Base-by-base conservation (phyloP, 2,113 vertebrate species). In the Peromyscus polionotus region DNA sequence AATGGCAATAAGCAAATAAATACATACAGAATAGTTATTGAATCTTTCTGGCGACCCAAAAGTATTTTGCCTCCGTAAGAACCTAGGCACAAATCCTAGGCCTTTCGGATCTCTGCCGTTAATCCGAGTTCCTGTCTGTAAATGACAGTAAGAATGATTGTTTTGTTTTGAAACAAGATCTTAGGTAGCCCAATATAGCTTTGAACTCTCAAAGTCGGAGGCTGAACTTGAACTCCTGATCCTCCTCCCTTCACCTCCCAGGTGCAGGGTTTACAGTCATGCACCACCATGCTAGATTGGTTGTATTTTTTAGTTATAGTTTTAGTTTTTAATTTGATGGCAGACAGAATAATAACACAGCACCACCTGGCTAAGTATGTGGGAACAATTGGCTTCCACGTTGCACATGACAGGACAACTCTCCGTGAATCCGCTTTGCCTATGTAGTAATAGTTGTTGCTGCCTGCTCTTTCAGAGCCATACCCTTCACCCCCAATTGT, bases 401-500 rank as follows among this genome's bases (percentile, higher is more conserved):
- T 14, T 26, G 51, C 91, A 65, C 63, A 26, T 8, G 28, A 57
- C 59, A 31, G 28, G 59, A 90, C 70, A 77, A 20, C 42, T 70
- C 63, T 94, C 42, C 59, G 65, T 12, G 61, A 95, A 80, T 81
- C 54, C 59, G 85, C 31, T 88, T 87, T 61, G 80, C 48, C 77
- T 93, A 3, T 76, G 76, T 39, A 76, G 79, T 39, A 95, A 77
- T 39, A 89, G 65, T 63, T 72, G 61, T 36, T 68, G 48, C 39
- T 81, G 42, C 48, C 45, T 85, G 80, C 85, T 75, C n/a, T 91
- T 83, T 89, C 9, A 0, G 95, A 54, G 93, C 91, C 67, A 87
- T 84, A 81, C 73, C 86, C 86, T 83, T 80, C 88, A 94, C 81
- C 95, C 90, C 77, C 91, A 95, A 94, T 84, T 88, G 79, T 79